Base-by-base conservation (phyloP, 2,888 invertebrate species). In the Parnassius orleans region DNA sequence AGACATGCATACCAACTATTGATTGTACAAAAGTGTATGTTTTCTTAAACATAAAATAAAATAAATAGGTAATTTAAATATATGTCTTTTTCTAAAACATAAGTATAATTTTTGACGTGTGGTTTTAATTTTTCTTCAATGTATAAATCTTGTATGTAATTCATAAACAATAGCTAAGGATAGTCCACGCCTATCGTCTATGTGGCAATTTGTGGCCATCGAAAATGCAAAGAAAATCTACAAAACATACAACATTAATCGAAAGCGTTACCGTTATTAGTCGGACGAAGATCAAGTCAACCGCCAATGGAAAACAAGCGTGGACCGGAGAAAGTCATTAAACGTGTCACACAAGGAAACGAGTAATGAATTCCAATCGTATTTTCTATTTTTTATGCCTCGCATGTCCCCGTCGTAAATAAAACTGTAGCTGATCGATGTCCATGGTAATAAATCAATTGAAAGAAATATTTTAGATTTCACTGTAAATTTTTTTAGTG, bases 301-400 rank as follows among this genome's bases (percentile, higher is more conserved):
- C 63, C 68, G 67, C 72, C 72, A 83, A 83, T 79, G 79, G 79
- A 83, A 86, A 84, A 75, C 79, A 75, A 75, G 71, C 70, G 72
- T 71, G 70, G 78, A 72, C 70, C 80, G 83, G 89, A 86, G 90
- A 90, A 90, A 90, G 90, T 86, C 88, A 89, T 87, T 87, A 87
- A 81, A 81, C 84, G 85, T 83, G 85, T 79, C 84, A 76, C 78
- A 69, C 69, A 69, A 71, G 72, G 70, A 7, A 60, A 76, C 81
- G 76, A 73, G 74, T 14, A 70, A 69, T 68, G 85, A 82, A 85
- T 86, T 78, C 72, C 76, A 81, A 86, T 78, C 14, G 69, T 48
- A 63, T 70, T 68, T 71, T 71, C 70, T 69, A 74, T 73, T 77
- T 76, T 68, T 69, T 69, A 76, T 76, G 71, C 72, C 64, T 53